Evolutionary conservation across 2,113 vertebrate genomes (phyloP).

Genomic region (Notothenia coriiceps): DNA sequence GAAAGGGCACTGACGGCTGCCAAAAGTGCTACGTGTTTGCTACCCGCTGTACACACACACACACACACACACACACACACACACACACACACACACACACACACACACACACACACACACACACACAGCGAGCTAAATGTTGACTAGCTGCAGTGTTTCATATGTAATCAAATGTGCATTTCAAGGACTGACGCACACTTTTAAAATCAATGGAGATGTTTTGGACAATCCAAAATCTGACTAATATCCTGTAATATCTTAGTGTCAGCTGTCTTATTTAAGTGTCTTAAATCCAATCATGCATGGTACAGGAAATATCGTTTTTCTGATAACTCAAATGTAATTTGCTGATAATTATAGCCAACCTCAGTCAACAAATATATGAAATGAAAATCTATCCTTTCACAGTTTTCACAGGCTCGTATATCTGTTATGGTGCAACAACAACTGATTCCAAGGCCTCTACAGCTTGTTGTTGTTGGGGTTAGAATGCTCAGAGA

Average conservation of each 20-base stretch:
- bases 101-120: slow-evolving; percentile 21
- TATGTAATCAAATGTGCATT: slow-evolving; percentile 25
- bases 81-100: slow-evolving; percentile 21
- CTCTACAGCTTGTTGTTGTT: slow-evolving; percentile 11
- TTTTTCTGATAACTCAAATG: slow-evolving; percentile 1
- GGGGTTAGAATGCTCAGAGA: slow-evolving; percentile 3
- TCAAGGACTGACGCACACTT: slow-evolving; percentile 16
- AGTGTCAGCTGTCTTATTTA: background rate
- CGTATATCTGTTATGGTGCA: background rate
- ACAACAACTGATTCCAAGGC: slow-evolving; percentile 8
- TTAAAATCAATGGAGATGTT: slow-evolving; percentile 38
- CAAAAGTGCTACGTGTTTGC: slow-evolving; percentile 35
- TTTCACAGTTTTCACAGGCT: slow-evolving; percentile 19
- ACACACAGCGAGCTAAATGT: background rate
- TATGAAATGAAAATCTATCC: slow-evolving; percentile 26
- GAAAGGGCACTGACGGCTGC: slow-evolving; percentile 61
- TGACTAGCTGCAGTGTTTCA: slow-evolving; percentile 2
- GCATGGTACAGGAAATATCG: background rate
- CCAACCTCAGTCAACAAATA: background rate
- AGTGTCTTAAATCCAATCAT: background rate
- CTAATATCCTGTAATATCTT: background rate
- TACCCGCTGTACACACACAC: slow-evolving; percentile 27
- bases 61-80: slow-evolving; percentile 21
- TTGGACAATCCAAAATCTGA: background rate
- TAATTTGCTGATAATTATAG: slow-evolving; percentile 6